A percentile compares a stretch with the other conserved stretches of the same genome.
These are phyloP conservation scores for Dasyprocta punctata DNA, from an alignment of 2,113 vertebrate species.

Conservation along the genomic window DNA sequence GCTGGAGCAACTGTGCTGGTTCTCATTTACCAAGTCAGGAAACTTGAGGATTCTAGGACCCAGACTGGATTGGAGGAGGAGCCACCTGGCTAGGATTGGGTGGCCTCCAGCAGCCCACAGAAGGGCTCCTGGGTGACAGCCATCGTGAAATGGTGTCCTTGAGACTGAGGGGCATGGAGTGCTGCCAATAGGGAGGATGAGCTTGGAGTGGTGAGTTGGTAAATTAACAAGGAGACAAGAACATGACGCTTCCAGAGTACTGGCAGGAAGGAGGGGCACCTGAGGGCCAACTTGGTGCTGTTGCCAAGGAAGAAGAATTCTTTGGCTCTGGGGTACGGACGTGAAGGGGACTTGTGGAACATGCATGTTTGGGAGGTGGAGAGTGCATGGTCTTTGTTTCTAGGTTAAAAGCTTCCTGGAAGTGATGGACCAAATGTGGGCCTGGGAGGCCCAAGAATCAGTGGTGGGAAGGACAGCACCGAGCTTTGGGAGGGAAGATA, in stretches of 20 bases:
- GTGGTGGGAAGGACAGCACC: background rate
- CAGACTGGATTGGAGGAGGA: background rate
- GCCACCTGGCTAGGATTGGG: too few species aligned
- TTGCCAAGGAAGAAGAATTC: background rate
- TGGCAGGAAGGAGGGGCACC: background rate
- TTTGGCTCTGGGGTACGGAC: background rate
- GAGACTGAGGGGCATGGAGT: background rate
- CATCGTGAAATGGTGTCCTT: background rate
- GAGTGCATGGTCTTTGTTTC: background rate
- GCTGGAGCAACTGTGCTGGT: background rate
- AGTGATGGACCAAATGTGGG: background rate
- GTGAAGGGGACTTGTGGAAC: background rate
- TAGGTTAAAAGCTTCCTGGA: background rate
- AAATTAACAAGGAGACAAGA: background rate
- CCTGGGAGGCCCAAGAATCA: background rate
- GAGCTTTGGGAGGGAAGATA: too few species aligned
- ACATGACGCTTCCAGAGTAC: background rate
- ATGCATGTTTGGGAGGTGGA: background rate
- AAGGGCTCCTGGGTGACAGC: background rate
- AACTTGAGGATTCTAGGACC: too few species aligned
- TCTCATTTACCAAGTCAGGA: background rate
- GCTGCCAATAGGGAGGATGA: background rate
- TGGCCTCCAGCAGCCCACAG: too few species aligned
- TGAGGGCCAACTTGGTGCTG: background rate
- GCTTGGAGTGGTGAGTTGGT: too few species aligned